Base-by-base conservation (phyloP, 1,140 invertebrate species). In the Euwallacea similis region DNA sequence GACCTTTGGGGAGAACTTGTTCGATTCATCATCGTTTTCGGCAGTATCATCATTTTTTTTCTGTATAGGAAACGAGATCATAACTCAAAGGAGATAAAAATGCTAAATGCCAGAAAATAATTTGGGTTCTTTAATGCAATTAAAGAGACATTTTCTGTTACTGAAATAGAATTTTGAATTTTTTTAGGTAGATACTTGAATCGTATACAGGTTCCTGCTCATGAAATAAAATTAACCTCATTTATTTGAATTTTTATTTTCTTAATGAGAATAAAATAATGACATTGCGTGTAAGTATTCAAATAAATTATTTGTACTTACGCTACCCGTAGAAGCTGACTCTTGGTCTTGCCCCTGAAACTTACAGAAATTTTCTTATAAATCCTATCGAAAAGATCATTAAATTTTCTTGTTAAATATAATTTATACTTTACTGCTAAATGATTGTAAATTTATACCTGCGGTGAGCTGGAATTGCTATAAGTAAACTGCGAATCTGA, bases 401-500 rank as follows among this genome's bases (percentile, higher is more conserved):
- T 33, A 33, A 33, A 33, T 33, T 33, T 33, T 33, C 21, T 33
- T 33, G 21, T 33, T 33, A 33, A 33, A 4, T 4, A 33, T 33
- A 33, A 33, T 33, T 33, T 33, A 33, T 33, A 50, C 13, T 50
- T 50, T 50, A 11, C 9, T 56, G 16, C 16, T 50, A 50, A 50
- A 50, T 6, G 9, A 50, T 13, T 50, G 46, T 50, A 11, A 50
- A 33, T 50, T 10, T 61, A 83, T 81, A 87, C 87, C 81, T 87
- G 87, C 58, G 90, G 89, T 46, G 90, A 90, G 78, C 88, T 90
- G 46, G 88, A 88, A 79, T 89, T 91, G 77, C 90, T 91, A 74
- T 89, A 91, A 0, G 90, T 90, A 76, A 88, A 89, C 67, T 90
- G 85, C 33, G 89, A 91, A 79, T 91, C 90, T 41, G 87, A 87